Evolutionary conservation across 2,113 vertebrate genomes (phyloP), one percentile per base, ranked within the genome.

Genomic region (Planiliza haematocheilus): DNA sequence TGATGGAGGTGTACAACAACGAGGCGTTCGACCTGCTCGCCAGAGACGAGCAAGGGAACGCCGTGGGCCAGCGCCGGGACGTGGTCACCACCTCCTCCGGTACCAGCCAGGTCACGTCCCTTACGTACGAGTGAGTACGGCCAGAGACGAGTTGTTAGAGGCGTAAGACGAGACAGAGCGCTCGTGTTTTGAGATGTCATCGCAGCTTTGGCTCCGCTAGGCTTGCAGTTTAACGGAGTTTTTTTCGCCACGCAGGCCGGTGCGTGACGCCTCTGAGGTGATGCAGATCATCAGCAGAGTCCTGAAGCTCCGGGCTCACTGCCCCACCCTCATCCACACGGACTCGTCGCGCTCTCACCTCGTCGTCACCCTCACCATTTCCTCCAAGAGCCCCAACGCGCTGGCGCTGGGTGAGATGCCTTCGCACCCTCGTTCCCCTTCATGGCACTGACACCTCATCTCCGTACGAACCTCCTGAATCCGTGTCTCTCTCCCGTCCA

Each of bases 331-430:
- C 4, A 88, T 96, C 46, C 96, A 97, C 11, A 61, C 85, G 3
- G 89, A 94, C 69, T 96, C 95, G 0, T 97, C 96, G 3, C 91
- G 95, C 49, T 97, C 95, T 24, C 96, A 97, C 85, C 92, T 96
- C 76, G 82, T 97, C 0, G 79, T 96, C 17, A 96, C 93, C 0
- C 78, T 96, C 70, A 94, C 92, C 1, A 55, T 94, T 69, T 94
- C 91, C 18, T 83, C 92, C 59, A 74, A 88, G 82, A 88, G 82
- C 58, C 80, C 83, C 60, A 70, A 85, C 20, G 84, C 82, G 13
- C 66, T 92, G 64, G 81, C 83, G 56, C 67, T 88, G 9, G 85
- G 95, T 95, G 81, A 93, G 94, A 69, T 4, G 2, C 63, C 24
- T 7, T 18, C 46, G 16, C 0, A 39, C 36, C n/a, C n/a, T n/a